A percentile compares a stretch with the other conserved stretches of the same genome.
phyloP scores from a whole-genome alignment of 2,113 vertebrate genomes.

The Bostrychus sinensis region DNA sequence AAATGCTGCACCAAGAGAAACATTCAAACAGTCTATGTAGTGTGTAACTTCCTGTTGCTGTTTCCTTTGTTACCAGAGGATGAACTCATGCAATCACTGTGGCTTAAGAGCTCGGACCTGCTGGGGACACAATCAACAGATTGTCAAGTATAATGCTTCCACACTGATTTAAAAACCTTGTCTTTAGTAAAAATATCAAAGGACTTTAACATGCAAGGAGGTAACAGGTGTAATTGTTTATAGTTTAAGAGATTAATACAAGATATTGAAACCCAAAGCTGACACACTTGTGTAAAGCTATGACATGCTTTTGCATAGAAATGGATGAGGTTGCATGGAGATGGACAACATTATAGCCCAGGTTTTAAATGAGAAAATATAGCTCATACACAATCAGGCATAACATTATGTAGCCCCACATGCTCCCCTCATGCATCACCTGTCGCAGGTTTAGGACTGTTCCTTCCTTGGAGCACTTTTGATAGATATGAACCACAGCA shows the following conservation, averaged over 20 bases:
- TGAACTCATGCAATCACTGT: slow-evolving; percentile 35
- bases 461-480: too few species aligned
- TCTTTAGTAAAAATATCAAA: slow-evolving; percentile 80
- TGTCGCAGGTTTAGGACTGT: neutral
- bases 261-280: slow-evolving; percentile 39
- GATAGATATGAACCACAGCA: too few species aligned
- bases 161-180: slow-evolving; percentile 73
- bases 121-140: slow-evolving; percentile 43
- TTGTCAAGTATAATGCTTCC: slow-evolving; percentile 70
- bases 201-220: slow-evolving; percentile 79
- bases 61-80: slow-evolving; percentile 10
- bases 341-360: slow-evolving; percentile 41
- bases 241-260: slow-evolving; percentile 50
- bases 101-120: slow-evolving; percentile 7
- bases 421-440: too few species aligned
- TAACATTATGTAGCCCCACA: too few species aligned
- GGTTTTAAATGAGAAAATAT: slow-evolving; percentile 26
- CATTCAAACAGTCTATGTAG: slow-evolving; percentile 42
- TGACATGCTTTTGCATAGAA: slow-evolving; percentile 78
- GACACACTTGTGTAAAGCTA: slow-evolving; percentile 61
- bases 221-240: slow-evolving; percentile 59
- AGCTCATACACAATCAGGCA: slow-evolving; percentile 16
- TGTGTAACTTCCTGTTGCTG: slow-evolving; percentile 36
- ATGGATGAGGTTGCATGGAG: slow-evolving; percentile 32
- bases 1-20: slow-evolving; percentile 37